Percentiles rank a stretch among this genome's conserved stretches.
These are phyloP conservation scores for Heteropelma amictum DNA, from an alignment of 2,888 invertebrate genomes.

Conservation along the genomic window DNA sequence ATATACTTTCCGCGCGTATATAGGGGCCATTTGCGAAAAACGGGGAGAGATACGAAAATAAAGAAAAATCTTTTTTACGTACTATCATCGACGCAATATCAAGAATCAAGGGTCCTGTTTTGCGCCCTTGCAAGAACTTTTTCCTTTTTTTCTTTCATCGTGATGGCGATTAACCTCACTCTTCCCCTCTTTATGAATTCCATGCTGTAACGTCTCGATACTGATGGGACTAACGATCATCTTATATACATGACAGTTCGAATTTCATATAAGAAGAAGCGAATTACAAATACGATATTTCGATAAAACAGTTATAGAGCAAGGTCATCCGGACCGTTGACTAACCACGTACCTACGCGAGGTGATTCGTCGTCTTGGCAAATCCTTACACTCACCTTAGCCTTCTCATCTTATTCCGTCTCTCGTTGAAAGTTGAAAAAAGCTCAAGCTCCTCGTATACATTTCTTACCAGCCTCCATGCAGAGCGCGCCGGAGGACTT, in stretches of 20 bases:
- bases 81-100: not conserved
- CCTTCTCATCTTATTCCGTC: constrained; percentile 16
- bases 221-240: too few relatives aligned
- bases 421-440: constrained; percentile 22
- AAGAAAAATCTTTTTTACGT: not conserved
- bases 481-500: constrained; percentile 22
- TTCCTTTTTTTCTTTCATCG: not conserved
- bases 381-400: constrained; percentile 25
- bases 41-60: not conserved
- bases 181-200: too few relatives aligned
- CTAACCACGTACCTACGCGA: constrained; percentile 7
- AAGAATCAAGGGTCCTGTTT: not conserved
- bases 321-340: constrained; percentile 29
- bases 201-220: too few relatives aligned
- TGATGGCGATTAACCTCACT: not conserved
- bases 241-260: too few relatives aligned
- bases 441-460: constrained; percentile 30
- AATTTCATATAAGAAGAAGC: too few relatives aligned
- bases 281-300: too few relatives aligned
- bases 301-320: too few relatives aligned
- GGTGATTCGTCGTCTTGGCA: constrained; percentile 15
- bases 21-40: constrained; percentile 4
- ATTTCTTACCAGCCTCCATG: constrained; percentile 46
- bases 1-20: not conserved
- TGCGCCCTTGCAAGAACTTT: not conserved